Evolutionary conservation across 2,113 vertebrate species (phyloP).

Genomic region (Numida meleagris): DNA sequence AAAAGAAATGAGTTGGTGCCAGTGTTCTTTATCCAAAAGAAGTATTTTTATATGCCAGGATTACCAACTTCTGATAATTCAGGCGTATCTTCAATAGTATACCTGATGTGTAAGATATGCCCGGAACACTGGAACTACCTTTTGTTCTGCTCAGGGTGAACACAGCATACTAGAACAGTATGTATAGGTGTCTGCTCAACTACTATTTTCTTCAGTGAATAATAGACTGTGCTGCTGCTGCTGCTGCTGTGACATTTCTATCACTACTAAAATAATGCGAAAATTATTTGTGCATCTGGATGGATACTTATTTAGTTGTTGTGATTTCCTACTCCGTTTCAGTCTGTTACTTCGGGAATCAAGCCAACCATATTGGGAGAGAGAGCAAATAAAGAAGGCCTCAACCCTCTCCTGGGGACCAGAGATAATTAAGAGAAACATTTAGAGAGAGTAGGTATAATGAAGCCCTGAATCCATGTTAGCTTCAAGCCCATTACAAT

Average conservation of each 20-base stretch:
- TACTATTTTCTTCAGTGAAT: neutral
- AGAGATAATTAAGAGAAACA: constrained; percentile 59
- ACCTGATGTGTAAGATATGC: neutral
- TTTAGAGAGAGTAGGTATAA: constrained; percentile 37
- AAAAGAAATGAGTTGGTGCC: neutral
- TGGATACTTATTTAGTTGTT: neutral
- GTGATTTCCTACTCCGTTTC: neutral
- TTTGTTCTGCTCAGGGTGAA: neutral
- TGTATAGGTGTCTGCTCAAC: neutral
- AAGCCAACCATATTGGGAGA: neutral
- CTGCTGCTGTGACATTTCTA: neutral
- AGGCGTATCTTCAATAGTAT: neutral
- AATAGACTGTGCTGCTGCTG: neutral
- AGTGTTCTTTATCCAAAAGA: neutral
- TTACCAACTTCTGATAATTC: neutral
- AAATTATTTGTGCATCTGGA: neutral
- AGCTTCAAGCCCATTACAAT: constrained; percentile 27
- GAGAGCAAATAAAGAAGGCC: constrained; percentile 1
- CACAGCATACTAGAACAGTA: neutral
- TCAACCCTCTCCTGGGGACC: constrained; percentile 24
- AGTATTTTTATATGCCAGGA: neutral
- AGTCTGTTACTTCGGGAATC: neutral
- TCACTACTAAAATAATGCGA: neutral
- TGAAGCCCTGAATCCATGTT: constrained; percentile 22
- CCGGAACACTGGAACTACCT: neutral